A percentile compares a stretch with the other conserved stretches of the same genome.
These are phyloP conservation scores for Oscheius sp. DNA, from an alignment of 2,888 invertebrate genomes.

Conservation along the genomic window DNA sequence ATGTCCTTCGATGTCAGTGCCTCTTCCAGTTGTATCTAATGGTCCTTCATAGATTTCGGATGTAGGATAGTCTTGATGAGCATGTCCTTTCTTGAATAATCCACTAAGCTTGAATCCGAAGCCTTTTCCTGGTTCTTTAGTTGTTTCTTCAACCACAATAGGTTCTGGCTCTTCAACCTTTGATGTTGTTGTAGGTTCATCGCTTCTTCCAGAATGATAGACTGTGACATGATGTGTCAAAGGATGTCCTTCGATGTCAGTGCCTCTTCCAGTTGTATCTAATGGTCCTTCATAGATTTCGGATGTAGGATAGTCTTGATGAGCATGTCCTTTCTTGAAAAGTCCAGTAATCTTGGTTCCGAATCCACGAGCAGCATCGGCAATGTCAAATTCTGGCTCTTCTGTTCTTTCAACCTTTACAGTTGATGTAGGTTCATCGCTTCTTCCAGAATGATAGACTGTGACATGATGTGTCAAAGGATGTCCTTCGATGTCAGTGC, in stretches of 20 bases:
- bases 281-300: constrained; percentile 26
- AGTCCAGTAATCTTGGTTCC: constrained; percentile 16
- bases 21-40: constrained; percentile 12
- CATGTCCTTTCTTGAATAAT: constrained; percentile 15
- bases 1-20: constrained; percentile 15
- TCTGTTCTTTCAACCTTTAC: neutral
- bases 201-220: constrained; percentile 15
- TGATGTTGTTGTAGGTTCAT: neutral
- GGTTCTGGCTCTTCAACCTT: neutral
- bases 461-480: constrained; percentile 13
- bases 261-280: constrained; percentile 11
- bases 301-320: constrained; percentile 11
- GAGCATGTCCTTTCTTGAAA: constrained; percentile 16
- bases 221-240: constrained; percentile 21
- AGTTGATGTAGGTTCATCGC: neutral
- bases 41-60: constrained; percentile 24
- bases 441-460: constrained; percentile 4
- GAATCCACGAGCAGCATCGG: constrained; percentile 5
- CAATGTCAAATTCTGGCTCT: constrained; percentile 2
- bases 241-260: constrained; percentile 21
- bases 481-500: constrained; percentile 13
- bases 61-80: constrained; percentile 17
- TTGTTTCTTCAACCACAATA: neutral
- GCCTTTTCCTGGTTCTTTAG: neutral
- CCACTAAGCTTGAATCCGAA: constrained; percentile 13